Base-by-base conservation (phyloP, 2,113 vertebrate genomes). In the Dromiciops gliroides region DNA sequence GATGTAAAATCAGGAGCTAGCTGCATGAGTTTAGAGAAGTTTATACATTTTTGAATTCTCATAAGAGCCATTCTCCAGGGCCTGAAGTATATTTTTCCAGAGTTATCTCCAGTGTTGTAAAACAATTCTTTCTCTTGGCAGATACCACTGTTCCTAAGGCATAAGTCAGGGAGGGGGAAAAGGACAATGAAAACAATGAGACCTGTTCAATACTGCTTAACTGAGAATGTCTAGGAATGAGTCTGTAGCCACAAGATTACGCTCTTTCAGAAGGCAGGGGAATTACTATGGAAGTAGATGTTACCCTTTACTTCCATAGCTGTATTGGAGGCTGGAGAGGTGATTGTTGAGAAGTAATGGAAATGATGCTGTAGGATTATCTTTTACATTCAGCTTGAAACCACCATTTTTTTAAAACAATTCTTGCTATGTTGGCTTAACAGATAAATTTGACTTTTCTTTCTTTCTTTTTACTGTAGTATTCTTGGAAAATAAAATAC, bases 401-500 rank as follows among this genome's bases (percentile, higher is more conserved):
- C 10, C 6, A 88, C 60, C 90, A 91, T 94, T 96, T 91, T 95
- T 97, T 96, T 92, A n/a, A 94, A 83, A n/a, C n/a, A n/a, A 92
- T 92, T 95, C 89, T 97, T 88, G 97, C 95, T 95, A 93, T 98
- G 60, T 90, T 95, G 95, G 93, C 56, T 93, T 93, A 95, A 95
- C 93, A 94, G 96, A 97, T 89, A 95, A 97, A 96, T 94, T 92
- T 98, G 94, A 89, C 92, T 92, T 75, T n/a, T 44, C 22, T n/a
- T 44, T 7, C 0, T 75, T 31, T 75, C n/a, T 97, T 94, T 95
- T 97, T 95, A 92, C 89, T 95, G 89, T n/a, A 94, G 92, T 23
- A 93, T 95, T 94, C 95, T 98, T 97, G 51, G 96, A 97, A 97
- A 96, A 96, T 96, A 96, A 97, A 98, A 98, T 94, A 96, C 49